phyloP scores from a whole-genome alignment of 2,888 invertebrate genomes.

The Acanthopleura granulata region DNA sequence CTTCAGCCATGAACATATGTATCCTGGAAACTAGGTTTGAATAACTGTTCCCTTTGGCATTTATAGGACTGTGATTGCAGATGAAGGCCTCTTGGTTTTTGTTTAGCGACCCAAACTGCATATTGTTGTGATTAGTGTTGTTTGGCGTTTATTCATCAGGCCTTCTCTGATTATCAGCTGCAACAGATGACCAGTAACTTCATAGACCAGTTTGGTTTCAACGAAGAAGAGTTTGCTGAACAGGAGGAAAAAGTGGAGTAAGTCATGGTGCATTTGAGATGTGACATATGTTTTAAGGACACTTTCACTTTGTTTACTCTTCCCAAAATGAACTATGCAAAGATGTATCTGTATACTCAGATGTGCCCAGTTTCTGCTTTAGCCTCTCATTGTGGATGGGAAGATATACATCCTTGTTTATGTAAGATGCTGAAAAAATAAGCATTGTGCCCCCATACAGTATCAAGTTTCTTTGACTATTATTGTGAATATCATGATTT shows the following conservation, averaged over 20 bases:
- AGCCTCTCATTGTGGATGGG: no score
- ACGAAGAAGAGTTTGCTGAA: constrained; percentile 77
- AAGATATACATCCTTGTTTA: no score
- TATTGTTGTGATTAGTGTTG: constrained; percentile 15
- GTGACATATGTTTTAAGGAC: no score
- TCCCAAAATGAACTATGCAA: no score
- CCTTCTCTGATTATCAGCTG: constrained; percentile 76
- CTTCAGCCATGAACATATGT: background rate
- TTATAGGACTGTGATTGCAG: background rate
- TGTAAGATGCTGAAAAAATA: no score
- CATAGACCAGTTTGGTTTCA: constrained; percentile 76
- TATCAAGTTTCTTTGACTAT: no score
- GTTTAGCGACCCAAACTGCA: constrained; percentile 3
- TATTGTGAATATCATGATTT: no score
- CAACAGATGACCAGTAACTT: constrained; percentile 76
- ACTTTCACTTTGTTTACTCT: no score
- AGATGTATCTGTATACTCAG: no score
- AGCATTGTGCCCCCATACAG: no score
- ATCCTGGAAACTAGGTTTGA: no score
- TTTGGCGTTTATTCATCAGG: constrained; percentile 64
- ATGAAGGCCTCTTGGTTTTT: background rate
- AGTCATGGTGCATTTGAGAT: background rate
- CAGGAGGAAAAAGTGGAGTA: constrained; percentile 70
- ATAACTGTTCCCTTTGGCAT: background rate
- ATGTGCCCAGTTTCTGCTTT: no score